These are phyloP conservation scores for Leptogaster cylindrica DNA, from an alignment of 2,888 invertebrate species.

Conservation along the genomic window DNA sequence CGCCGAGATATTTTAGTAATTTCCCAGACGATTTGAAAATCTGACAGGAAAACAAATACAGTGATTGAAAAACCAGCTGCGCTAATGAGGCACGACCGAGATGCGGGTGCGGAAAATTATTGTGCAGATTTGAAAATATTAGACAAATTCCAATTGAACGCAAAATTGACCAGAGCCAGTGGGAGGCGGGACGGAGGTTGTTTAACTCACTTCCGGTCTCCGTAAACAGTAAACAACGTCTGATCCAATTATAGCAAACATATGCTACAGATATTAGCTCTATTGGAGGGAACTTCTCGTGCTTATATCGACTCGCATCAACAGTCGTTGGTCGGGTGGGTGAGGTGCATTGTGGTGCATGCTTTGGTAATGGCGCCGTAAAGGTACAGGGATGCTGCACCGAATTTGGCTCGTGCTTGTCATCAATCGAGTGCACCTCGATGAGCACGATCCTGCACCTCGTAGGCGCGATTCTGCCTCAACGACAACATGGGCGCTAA, in stretches of 20 bases:
- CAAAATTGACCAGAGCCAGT: neutral
- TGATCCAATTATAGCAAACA: conserved; percentile 31
- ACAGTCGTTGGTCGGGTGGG: too few species aligned
- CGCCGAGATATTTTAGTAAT: too few species aligned
- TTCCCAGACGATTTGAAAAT: too few species aligned
- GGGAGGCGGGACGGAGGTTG: neutral
- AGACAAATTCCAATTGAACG: neutral
- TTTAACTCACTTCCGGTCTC: conserved; percentile 16
- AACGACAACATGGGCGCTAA: neutral
- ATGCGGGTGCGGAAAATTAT: too few species aligned
- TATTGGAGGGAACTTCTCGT: neutral
- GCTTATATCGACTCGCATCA: neutral
- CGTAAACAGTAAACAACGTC: neutral
- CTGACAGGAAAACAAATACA: too few species aligned
- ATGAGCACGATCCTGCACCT: neutral
- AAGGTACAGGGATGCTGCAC: neutral
- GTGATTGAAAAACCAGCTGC: too few species aligned
- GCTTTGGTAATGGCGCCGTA: too few species aligned
- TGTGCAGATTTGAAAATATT: neutral
- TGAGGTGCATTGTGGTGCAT: too few species aligned
- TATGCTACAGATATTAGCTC: conserved; percentile 18
- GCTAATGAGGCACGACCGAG: too few species aligned
- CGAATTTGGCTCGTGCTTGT: neutral
- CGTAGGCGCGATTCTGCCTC: neutral
- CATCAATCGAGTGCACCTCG: too few species aligned